Conservation (phyloP, 2,888 invertebrate species). For the Ochlodes sylvanus region DNA sequence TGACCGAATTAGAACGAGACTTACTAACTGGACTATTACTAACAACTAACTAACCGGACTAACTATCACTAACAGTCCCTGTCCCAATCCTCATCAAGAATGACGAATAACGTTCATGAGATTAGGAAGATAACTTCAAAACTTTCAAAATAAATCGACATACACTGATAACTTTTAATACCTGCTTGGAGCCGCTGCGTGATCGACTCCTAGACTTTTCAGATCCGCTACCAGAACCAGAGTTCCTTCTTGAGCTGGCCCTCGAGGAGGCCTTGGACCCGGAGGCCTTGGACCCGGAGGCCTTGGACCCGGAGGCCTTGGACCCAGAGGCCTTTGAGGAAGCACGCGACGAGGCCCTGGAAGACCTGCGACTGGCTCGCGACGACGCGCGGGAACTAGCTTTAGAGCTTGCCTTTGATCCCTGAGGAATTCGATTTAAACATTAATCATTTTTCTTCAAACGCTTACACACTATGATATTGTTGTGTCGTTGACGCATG, state of each 20-base stretch:
- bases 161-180: constrained; percentile 39
- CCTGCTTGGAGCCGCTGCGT: constrained; percentile 71
- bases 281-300: constrained; percentile 62
- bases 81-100: too few relatives aligned
- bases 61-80: too few relatives aligned
- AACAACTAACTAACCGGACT: too few relatives aligned
- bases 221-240: constrained; percentile 66
- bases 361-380: constrained; percentile 53
- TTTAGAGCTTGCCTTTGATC: constrained; percentile 65
- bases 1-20: too few relatives aligned
- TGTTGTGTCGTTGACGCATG: too few relatives aligned
- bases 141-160: too few relatives aligned
- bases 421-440: constrained; percentile 49
- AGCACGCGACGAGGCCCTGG: constrained; percentile 53
- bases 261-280: constrained; percentile 67
- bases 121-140: too few relatives aligned
- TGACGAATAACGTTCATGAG: too few relatives aligned
- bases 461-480: too few relatives aligned
- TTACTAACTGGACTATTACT: too few relatives aligned
- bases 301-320: constrained; percentile 65
- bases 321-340: constrained; percentile 67
- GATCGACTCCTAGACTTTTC: constrained; percentile 72
- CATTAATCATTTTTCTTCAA: too few relatives aligned
- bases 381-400: constrained; percentile 70
- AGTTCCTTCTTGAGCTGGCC: constrained; percentile 64